A percentile compares a stretch with the other conserved stretches of the same genome.
Evolutionary conservation across 2,797 vertebrate species (phyloP).

Genomic region (Onychomys arenicola): DNA sequence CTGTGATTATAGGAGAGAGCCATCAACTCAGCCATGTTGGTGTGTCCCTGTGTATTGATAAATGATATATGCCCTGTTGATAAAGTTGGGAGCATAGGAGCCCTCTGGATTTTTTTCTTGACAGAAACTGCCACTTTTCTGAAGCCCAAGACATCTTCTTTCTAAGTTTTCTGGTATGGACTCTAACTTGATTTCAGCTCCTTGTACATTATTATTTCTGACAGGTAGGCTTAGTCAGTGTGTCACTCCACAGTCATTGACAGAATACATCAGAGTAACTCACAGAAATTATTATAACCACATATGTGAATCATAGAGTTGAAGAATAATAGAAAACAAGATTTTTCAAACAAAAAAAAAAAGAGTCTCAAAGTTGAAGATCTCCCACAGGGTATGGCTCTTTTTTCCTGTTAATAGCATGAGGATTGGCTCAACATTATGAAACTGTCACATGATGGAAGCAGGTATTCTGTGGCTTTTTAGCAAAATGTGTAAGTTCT

Average conservation of each 20-base stretch:
- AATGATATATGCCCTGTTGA: background rate
- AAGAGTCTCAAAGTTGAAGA: conserved; percentile 10
- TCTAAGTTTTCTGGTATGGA: conserved; percentile 23
- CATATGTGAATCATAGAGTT: background rate
- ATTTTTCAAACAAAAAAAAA: conserved; percentile 12
- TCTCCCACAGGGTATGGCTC: background rate
- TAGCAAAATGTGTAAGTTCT: background rate
- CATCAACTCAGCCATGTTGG: background rate
- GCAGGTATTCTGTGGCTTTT: background rate
- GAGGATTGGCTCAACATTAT: background rate
- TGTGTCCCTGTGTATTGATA: background rate
- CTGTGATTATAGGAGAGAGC: background rate
- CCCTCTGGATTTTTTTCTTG: conserved; percentile 25
- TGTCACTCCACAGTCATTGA: background rate
- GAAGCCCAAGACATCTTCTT: background rate
- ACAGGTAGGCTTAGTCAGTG: background rate
- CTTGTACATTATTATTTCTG: background rate
- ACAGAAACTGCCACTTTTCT: conserved; percentile 40
- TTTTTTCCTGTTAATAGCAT: background rate
- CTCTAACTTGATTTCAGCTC: conserved; percentile 27
- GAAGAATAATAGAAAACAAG: background rate
- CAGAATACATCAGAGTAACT: background rate
- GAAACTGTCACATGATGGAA: background rate
- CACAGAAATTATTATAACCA: background rate
- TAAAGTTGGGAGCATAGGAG: conserved; percentile 17